Conservation (phyloP, 2,888 invertebrate species). For the Cerceris ruficornis region DNA sequence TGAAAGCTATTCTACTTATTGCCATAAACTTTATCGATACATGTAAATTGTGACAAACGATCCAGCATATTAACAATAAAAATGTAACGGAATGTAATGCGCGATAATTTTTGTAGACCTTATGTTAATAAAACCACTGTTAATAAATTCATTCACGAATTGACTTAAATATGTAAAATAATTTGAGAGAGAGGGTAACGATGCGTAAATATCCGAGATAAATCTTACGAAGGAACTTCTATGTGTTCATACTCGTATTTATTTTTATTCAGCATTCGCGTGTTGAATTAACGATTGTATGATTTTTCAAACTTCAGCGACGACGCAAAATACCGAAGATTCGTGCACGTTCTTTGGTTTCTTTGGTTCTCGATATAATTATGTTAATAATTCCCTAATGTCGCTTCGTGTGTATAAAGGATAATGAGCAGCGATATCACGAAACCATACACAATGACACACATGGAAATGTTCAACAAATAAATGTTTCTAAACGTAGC, state of each 20-base stretch:
- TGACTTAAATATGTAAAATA: conserved; percentile 28
- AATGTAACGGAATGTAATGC: conserved; percentile 47
- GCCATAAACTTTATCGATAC: conserved; percentile 35
- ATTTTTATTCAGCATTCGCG: not conserved
- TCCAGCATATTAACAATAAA: conserved; percentile 29
- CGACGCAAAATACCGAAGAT: too few relatives aligned
- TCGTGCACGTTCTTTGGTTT: too few relatives aligned
- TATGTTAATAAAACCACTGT: conserved; percentile 54
- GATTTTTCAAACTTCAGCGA: too few relatives aligned
- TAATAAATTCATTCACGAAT: conserved; percentile 33
- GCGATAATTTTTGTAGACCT: conserved; percentile 50
- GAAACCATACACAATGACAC: conserved; percentile 38
- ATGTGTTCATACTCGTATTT: conserved; percentile 9
- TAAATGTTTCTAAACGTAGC: conserved; percentile 50
- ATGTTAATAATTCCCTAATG: not conserved
- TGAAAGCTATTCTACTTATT: conserved; percentile 45
- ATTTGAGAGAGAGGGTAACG: conserved; percentile 5
- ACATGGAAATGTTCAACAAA: conserved; percentile 35
- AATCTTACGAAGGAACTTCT: conserved; percentile 5
- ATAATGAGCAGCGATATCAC: conserved; percentile 31
- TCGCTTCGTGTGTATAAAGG: conserved; percentile 41
- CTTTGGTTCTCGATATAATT: too few relatives aligned
- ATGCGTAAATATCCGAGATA: conserved; percentile 8
- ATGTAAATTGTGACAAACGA: conserved; percentile 51
- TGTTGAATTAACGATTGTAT: not conserved